phyloP scores from a whole-genome alignment of 2,888 invertebrate species.

The Labia minor region DNA sequence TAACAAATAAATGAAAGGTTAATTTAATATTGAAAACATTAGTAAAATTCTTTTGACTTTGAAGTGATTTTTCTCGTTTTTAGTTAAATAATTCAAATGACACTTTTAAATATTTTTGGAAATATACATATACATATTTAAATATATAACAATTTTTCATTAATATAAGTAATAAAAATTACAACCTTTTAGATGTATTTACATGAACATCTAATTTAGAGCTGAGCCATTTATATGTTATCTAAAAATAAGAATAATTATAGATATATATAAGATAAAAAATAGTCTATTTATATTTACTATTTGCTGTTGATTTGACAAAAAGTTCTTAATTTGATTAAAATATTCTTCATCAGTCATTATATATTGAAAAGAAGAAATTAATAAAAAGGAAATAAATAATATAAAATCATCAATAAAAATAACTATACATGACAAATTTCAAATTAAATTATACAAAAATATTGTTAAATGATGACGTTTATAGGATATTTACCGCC shows the following conservation, averaged over 20 bases:
- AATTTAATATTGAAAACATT: neutral
- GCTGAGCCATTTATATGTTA: neutral
- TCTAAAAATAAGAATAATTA: neutral
- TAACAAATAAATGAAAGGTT: neutral
- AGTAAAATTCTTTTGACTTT: neutral
- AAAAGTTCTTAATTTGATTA: neutral
- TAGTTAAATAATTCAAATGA: too few relatives aligned
- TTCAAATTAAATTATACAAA: too few relatives aligned
- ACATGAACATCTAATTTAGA: neutral
- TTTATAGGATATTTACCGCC: too few relatives aligned
- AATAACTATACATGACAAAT: too few relatives aligned
- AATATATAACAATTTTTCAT: too few relatives aligned
- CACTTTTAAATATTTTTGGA: too few relatives aligned
- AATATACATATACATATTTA: too few relatives aligned
- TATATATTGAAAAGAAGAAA: neutral
- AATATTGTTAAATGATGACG: too few relatives aligned
- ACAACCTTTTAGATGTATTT: neutral
- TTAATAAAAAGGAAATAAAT: neutral
- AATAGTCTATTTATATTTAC: neutral
- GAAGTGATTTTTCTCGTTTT: too few relatives aligned
- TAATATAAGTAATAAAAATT: too few relatives aligned
- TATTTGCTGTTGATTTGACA: neutral
- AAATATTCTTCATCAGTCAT: neutral
- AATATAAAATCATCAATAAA: too few relatives aligned
- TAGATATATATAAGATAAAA: neutral